phyloP scores from a whole-genome alignment of 37 sponge, comb jelly and placozoan genomes.

The Amphimedon queenslandica region DNA sequence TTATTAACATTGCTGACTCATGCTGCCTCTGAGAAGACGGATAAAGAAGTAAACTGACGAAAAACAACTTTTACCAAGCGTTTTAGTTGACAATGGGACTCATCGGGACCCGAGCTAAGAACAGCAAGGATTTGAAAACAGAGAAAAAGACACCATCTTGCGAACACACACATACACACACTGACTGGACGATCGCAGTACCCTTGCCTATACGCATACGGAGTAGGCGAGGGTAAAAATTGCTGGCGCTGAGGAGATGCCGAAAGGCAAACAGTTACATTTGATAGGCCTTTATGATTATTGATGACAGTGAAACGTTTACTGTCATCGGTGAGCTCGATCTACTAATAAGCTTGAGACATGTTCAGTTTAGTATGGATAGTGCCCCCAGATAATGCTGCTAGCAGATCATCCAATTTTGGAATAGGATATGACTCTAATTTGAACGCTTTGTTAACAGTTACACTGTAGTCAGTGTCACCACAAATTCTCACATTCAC shows the following conservation, averaged over 20 bases:
- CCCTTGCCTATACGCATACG: no score
- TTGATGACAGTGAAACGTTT: background rate
- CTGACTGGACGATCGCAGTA: no score
- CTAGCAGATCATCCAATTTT: background rate
- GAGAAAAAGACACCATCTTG: no score
- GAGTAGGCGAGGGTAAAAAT: no score
- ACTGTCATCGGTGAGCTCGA: background rate
- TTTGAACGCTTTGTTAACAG: background rate
- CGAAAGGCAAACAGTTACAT: background rate
- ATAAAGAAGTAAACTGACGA: no score
- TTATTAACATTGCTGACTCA: no score
- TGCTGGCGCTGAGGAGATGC: background rate
- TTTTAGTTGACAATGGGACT: no score
- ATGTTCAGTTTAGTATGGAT: background rate
- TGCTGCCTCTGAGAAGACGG: no score
- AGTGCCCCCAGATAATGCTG: background rate
- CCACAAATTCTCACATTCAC: background rate
- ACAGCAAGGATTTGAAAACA: no score
- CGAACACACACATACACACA: no score
- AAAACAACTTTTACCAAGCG: no score
- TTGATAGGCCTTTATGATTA: background rate
- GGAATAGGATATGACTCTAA: background rate
- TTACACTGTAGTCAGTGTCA: background rate
- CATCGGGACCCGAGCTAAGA: no score
- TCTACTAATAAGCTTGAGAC: background rate